Evolutionary conservation across 2,888 invertebrate species (phyloP).

Genomic region (Eurytoma adleriae): DNA sequence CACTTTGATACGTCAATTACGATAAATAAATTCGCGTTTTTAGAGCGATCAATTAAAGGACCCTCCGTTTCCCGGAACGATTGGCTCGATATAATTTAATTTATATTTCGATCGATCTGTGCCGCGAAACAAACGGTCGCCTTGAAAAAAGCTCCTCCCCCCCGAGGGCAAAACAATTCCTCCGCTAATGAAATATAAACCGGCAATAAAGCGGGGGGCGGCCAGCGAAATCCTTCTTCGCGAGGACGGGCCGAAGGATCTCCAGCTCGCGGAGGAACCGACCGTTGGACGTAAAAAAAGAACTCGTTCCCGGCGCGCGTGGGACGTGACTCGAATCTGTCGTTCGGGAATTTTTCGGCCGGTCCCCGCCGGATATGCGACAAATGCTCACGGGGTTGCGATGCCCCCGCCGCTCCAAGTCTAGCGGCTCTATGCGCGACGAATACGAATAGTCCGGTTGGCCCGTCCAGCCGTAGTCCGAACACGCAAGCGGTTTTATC

Average conservation of each 20-base stretch:
- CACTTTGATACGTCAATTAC: constrained; percentile 10
- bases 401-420: constrained; percentile 7
- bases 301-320: constrained; percentile 40
- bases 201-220: neutral
- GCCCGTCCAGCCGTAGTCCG: neutral
- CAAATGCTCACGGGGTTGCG: constrained; percentile 21
- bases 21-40: constrained; percentile 3
- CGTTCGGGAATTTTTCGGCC: constrained; percentile 60
- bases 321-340: constrained; percentile 61
- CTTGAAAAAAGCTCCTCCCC: constrained; percentile 4
- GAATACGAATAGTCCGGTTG: constrained; percentile 57
- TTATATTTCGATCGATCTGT: constrained; percentile 21
- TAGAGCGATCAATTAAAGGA: neutral
- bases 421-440: constrained; percentile 42
- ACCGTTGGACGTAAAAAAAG: constrained; percentile 2
- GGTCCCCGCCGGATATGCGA: constrained; percentile 52
- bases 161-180: constrained; percentile 46
- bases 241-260: constrained; percentile 7
- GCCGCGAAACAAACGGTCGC: neutral
- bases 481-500: constrained; percentile 19
- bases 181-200: constrained; percentile 30
- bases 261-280: constrained; percentile 4
- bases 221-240: neutral
- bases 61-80: neutral
- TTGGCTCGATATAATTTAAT: constrained; percentile 27